A percentile compares a stretch with the other conserved stretches of the same genome.
Conservation (phyloP, 2,888 invertebrate species). For the Eilema caniola region DNA sequence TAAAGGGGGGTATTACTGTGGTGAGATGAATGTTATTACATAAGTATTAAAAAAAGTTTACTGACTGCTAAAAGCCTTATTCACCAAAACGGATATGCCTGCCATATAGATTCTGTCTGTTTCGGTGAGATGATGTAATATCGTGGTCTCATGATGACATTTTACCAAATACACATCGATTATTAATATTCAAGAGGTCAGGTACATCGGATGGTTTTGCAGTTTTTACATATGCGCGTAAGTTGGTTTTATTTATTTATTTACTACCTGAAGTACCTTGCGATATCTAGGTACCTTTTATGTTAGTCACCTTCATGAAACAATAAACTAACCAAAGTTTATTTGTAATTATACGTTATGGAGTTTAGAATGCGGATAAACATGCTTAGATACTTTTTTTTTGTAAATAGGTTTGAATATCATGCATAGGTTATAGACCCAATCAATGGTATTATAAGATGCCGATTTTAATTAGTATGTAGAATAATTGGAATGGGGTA, state of each 20-base stretch:
- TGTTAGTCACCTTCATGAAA: too few species aligned
- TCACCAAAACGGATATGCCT: background rate
- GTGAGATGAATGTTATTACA: background rate
- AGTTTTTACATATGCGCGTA: background rate
- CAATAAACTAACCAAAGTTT: too few species aligned
- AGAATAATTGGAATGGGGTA: too few species aligned
- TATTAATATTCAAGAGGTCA: slow-evolving; percentile 7
- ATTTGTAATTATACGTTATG: too few species aligned
- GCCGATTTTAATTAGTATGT: too few species aligned
- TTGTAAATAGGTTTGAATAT: too few species aligned
- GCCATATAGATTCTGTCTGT: background rate
- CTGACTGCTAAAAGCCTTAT: background rate
- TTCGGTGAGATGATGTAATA: background rate
- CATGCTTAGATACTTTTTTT: too few species aligned
- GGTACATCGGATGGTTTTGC: background rate
- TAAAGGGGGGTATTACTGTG: too few species aligned
- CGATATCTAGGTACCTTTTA: too few species aligned
- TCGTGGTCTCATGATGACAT: slow-evolving; percentile 2
- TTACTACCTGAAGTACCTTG: background rate
- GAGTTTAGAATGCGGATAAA: too few species aligned
- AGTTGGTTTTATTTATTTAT: background rate
- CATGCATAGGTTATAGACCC: too few species aligned
- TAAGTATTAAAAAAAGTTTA: background rate
- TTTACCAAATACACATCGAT: slow-evolving; percentile 2
- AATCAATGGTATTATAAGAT: too few species aligned